Percentiles rank a stretch among this genome's conserved stretches.
Conservation (phyloP, 1,140 invertebrate species). For the Orchesella cincta region DNA sequence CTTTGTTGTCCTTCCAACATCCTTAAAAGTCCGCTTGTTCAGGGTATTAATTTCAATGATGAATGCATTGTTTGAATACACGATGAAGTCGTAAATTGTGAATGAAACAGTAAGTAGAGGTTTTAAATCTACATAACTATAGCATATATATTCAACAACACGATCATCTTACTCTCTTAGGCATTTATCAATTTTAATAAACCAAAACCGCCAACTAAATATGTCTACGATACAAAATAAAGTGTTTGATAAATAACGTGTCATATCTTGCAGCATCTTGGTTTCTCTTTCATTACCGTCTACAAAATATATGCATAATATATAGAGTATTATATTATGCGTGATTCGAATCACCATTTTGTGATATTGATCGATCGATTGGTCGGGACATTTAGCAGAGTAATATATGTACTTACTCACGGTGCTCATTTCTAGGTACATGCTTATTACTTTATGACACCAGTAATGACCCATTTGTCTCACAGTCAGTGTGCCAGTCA, state of each 20-base stretch:
- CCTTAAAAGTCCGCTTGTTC: too few species aligned
- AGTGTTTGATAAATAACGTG: not conserved
- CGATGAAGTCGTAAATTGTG: not conserved
- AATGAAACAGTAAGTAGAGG: not conserved
- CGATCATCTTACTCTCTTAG: not conserved
- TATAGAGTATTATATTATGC: not conserved
- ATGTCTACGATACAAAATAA: not conserved
- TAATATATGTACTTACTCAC: not conserved
- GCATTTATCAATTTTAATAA: conserved; percentile 7
- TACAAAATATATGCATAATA: too few species aligned
- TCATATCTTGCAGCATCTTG: not conserved
- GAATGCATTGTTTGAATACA: not conserved
- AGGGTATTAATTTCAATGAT: too few species aligned
- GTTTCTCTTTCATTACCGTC: conserved; percentile 4
- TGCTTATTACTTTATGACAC: not conserved
- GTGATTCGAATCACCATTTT: not conserved
- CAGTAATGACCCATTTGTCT: conserved; percentile 17
- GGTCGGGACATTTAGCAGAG: not conserved
- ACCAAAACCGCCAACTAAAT: not conserved
- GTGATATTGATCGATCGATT: not conserved
- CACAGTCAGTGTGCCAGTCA: not conserved
- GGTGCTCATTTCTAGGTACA: conserved; percentile 8
- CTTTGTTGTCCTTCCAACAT: too few species aligned
- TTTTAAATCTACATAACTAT: not conserved
- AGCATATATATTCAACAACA: not conserved